A percentile compares a stretch with the other conserved stretches of the same genome.
Evolutionary conservation across 2,113 vertebrate genomes (phyloP).

Genomic region (Oncorhynchus keta): DNA sequence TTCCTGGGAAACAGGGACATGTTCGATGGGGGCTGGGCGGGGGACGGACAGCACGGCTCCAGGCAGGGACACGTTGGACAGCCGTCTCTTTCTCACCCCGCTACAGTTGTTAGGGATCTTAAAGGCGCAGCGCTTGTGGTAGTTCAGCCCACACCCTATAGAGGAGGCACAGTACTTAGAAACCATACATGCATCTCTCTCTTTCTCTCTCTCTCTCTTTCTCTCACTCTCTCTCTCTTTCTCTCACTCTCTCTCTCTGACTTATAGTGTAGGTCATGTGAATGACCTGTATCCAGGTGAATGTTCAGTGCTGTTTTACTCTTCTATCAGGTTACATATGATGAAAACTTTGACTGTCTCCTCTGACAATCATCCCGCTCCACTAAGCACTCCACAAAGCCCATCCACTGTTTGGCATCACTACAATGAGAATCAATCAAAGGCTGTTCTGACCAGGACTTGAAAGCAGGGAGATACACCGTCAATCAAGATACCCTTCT

Average conservation of each 20-base stretch:
- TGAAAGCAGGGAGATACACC: slow-evolving; percentile 25
- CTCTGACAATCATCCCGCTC: neutral
- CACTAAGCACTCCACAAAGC: neutral
- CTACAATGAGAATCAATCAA: neutral
- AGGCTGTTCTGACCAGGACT: slow-evolving; percentile 5
- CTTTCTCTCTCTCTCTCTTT: neutral
- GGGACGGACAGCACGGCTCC: slow-evolving; percentile 77
- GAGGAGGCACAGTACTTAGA: neutral
- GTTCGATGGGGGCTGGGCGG: slow-evolving; percentile 74
- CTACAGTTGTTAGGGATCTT: slow-evolving; percentile 95
- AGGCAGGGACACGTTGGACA: slow-evolving; percentile 84
- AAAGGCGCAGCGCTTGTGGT: slow-evolving; percentile 92
- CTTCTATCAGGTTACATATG: neutral
- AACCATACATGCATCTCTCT: neutral
- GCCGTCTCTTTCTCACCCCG: slow-evolving; percentile 84
- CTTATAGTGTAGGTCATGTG: neutral
- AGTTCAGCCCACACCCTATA: slow-evolving; percentile 90
- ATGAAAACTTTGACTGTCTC: neutral
- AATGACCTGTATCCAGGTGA: neutral
- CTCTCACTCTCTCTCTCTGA: neutral
- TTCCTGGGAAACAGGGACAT: slow-evolving; percentile 71
- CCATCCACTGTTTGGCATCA: slow-evolving; percentile 1
- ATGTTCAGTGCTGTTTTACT: neutral
- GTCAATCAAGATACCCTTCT: slow-evolving; percentile 12
- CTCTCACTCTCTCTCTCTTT: neutral